Base-by-base conservation (phyloP, 2,888 invertebrate genomes). In the Callyntrura sp. region DNA sequence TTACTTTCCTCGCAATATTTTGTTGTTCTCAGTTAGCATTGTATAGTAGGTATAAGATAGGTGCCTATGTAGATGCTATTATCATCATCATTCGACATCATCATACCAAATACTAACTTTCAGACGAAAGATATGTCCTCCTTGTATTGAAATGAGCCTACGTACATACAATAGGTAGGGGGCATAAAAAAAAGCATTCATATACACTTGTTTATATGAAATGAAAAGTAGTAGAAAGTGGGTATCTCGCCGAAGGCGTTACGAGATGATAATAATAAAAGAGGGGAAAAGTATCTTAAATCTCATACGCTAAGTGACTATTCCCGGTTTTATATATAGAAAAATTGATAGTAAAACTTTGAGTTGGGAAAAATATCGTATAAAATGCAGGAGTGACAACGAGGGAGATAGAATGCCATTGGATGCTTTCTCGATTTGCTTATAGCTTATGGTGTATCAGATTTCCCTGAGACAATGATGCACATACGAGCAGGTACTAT, bases 291-390 rank as follows among this genome's bases (percentile, higher is more conserved):
- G 68, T 88, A 78, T 76, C 83, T 43, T 6, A 84, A 88, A 84
- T 84, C 88, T 88, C 83, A 76, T 88, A 68, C 88, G 70, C 73
- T 88, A 88, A 88, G 88, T 88, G 88, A 88, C 88, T 88, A 88
- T 82, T 82, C 82, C 43, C 73, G 17, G 73, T 68, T 73, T 65
- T 70, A 45, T 73, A 20, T 45, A 70, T 62, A 79, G 23, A 79
- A 73, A 88, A 88, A 68, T 45, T 57, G 82, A 60, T 82, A 82
- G 82, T 82, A 82, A 88, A 88, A 88, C 82, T 88, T 88, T 70
- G n/a, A 28, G 73, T 70, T 35, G 35, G 73, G 55, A 48, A 73
- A 60, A 88, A 68, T 87, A 68, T 35, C n/a, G 68, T n/a, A 60
- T 68, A 60, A 25, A 68, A 88, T 88, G 81, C 45, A 81, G 43